Conservation (phyloP, 2,797 vertebrate genomes). For the Ptychobarbus kaznakovi region DNA sequence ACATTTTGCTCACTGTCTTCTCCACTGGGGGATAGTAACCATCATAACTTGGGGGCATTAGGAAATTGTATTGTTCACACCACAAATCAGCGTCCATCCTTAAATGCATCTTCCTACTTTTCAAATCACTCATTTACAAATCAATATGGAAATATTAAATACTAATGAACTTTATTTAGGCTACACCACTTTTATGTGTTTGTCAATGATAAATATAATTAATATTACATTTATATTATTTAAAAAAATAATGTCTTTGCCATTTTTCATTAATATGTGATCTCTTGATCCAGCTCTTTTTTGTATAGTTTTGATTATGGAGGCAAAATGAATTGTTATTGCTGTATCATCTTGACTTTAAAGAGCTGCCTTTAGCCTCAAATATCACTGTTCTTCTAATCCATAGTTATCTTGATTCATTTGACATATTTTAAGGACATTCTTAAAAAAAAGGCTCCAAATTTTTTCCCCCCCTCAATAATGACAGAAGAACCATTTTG, state of each 20-base stretch:
- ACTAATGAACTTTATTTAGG: neutral
- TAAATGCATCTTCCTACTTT: neutral
- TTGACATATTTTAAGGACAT: neutral
- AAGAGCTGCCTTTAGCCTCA: neutral
- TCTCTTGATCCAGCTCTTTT: neutral
- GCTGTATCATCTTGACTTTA: neutral
- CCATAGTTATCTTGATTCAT: neutral
- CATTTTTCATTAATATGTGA: slow-evolving; percentile 3
- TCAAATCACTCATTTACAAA: slow-evolving; percentile 12
- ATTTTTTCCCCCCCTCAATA: neutral
- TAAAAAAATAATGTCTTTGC: neutral
- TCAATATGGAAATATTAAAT: neutral
- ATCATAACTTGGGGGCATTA: neutral
- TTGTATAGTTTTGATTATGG: neutral
- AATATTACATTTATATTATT: neutral
- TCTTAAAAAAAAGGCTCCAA: neutral
- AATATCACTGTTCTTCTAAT: neutral
- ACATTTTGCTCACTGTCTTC: slow-evolving; percentile 4
- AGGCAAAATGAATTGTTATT: neutral
- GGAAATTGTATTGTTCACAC: neutral
- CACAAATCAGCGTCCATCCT: neutral
- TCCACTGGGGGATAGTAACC: neutral
- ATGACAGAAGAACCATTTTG: neutral
- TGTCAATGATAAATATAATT: neutral
- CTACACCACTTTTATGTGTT: neutral